Evolutionary conservation across 2,888 invertebrate genomes (phyloP).

Genomic region (Fissipunctia ypsillon): DNA sequence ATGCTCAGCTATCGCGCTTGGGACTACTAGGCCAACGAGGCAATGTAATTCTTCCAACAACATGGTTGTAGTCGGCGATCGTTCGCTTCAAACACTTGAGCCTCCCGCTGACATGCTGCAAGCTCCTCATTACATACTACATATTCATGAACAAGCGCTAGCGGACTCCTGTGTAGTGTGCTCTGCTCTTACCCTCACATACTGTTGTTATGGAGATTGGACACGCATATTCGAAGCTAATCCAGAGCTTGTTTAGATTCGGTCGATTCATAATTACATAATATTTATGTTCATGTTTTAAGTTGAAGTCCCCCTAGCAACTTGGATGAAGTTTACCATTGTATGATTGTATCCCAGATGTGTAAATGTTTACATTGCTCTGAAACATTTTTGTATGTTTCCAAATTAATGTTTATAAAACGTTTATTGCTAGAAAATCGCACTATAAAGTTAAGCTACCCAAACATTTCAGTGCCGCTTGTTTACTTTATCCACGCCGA

Average conservation of each 20-base stretch:
- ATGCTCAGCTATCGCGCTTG: neutral
- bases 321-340: neutral
- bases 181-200: neutral
- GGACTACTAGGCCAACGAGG: neutral
- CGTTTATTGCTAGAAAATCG: neutral
- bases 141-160: neutral
- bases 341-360: neutral
- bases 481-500: conserved; percentile 25
- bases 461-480: conserved; percentile 30
- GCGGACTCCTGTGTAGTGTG: neutral
- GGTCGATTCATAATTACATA: neutral
- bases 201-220: conserved; percentile 33
- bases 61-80: neutral
- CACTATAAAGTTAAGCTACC: conserved; percentile 11
- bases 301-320: neutral
- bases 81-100: neutral
- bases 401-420: conserved; percentile 5
- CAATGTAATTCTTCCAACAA: neutral
- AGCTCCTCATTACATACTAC: neutral
- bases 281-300: neutral
- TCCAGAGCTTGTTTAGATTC: neutral
- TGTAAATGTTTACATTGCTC: neutral
- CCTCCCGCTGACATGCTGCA: neutral
- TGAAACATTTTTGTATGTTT: conserved; percentile 4
- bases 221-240: neutral